A percentile compares a stretch with the other conserved stretches of the same genome.
These are phyloP conservation scores for Marronus borbonicus DNA, from an alignment of 2,888 invertebrate species.

Conservation along the genomic window DNA sequence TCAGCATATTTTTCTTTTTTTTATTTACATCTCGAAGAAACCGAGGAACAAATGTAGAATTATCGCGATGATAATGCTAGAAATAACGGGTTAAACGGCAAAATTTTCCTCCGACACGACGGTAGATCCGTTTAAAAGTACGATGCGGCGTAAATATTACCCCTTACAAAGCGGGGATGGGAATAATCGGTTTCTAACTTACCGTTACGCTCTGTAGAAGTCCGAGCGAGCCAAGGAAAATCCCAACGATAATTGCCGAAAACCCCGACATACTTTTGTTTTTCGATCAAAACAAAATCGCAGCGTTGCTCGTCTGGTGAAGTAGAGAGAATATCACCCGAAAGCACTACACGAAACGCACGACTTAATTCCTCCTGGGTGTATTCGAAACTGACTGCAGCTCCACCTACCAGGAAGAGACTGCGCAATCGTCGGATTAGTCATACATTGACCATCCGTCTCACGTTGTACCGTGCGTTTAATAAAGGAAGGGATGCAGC, in stretches of 20 bases:
- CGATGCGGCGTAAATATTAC: background rate
- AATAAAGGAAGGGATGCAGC: slow-evolving; percentile 46
- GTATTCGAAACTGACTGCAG: slow-evolving; percentile 67
- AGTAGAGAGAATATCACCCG: slow-evolving; percentile 59
- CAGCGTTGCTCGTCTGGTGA: slow-evolving; percentile 23
- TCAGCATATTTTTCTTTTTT: slow-evolving; percentile 26
- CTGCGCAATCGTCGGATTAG: slow-evolving; percentile 63
- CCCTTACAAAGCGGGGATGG: slow-evolving; percentile 6
- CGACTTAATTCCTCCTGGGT: slow-evolving; percentile 66
- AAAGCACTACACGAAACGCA: slow-evolving; percentile 63
- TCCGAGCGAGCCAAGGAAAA: slow-evolving; percentile 74
- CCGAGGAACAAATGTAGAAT: slow-evolving; percentile 25
- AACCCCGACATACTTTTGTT: slow-evolving; percentile 73
- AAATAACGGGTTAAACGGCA: background rate
- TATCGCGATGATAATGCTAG: background rate
- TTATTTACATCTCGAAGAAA: slow-evolving; percentile 6
- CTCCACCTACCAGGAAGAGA: slow-evolving; percentile 66
- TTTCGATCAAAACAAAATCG: slow-evolving; percentile 12
- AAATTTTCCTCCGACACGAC: background rate
- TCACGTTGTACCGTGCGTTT: slow-evolving; percentile 50
- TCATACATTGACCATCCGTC: slow-evolving; percentile 57
- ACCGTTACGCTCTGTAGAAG: slow-evolving; percentile 75
- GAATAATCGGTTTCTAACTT: slow-evolving; percentile 63
- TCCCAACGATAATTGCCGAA: slow-evolving; percentile 76
- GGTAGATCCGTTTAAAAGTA: background rate